phyloP scores from a whole-genome alignment of 2,888 invertebrate species.

The Caenorhabditis imperialis region DNA sequence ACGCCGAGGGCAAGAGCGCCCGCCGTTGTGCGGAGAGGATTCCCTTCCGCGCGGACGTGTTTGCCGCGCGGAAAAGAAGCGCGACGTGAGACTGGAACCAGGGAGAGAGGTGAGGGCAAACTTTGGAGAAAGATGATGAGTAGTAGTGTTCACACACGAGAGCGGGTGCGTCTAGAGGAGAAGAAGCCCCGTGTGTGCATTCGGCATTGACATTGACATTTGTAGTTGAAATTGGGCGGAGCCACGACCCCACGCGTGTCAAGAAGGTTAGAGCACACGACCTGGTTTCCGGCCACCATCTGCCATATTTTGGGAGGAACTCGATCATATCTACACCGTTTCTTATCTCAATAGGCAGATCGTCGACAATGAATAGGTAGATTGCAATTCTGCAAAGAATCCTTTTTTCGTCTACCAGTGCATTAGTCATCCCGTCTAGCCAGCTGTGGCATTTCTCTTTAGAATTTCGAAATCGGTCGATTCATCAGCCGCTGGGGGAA shows the following conservation, averaged over 20 bases:
- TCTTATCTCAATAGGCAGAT: no score
- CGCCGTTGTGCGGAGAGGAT: constrained; percentile 30
- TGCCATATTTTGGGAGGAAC: neutral
- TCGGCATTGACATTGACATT: constrained; percentile 35
- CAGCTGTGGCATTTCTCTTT: no score
- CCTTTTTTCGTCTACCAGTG: no score
- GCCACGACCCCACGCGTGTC: constrained; percentile 35
- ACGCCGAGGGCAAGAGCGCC: constrained; percentile 18
- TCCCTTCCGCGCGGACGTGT: constrained; percentile 53
- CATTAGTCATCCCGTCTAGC: no score
- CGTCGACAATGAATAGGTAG: no score
- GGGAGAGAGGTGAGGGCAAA: constrained; percentile 19
- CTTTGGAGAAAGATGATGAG: constrained; percentile 46
- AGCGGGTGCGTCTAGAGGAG: constrained; percentile 27
- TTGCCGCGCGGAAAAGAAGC: constrained; percentile 14
- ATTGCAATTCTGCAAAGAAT: no score
- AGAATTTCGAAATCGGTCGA: no score
- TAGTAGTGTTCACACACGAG: constrained; percentile 42
- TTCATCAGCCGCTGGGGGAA: no score
- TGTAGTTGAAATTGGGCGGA: constrained; percentile 41
- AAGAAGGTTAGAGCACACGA: constrained; percentile 47
- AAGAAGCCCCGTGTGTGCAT: constrained; percentile 27
- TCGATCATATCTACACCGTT: neutral
- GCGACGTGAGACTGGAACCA: constrained; percentile 51
- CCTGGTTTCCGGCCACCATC: constrained; percentile 9